Evolutionary conservation across 2,797 vertebrate species (phyloP), one percentile per base, ranked within the genome.

Genomic region (Brachyrhaphis roseni): DNA sequence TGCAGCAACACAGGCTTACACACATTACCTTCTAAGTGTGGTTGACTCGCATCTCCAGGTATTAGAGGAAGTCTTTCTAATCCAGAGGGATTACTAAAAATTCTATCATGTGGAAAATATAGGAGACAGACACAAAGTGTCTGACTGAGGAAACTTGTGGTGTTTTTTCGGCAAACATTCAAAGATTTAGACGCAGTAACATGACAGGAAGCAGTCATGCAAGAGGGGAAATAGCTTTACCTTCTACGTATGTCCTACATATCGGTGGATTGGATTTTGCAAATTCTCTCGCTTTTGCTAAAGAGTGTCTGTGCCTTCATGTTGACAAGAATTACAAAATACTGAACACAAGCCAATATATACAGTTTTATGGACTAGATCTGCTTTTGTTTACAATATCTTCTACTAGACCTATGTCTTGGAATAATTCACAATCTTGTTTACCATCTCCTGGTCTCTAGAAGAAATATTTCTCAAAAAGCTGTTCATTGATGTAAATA

Each of bases 31-130:
- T 77, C 83, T 90, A 92, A 91, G 85, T 90, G 87, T 16, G 82
- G 84, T 91, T 89, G 89, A 91, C 87, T 87, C 86, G 89, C 87
- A 86, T 90, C 87, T 90, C 79, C 85, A 89, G 91, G 88, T 91
- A 90, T 89, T 91, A 89, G 84, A 76, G 78, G 86, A 89, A 90
- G 89, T 88, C 78, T 74, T 80, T 90, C 90, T 93, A 91, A 93
- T 93, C 91, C 82, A 68, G 55, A 77, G 72, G 88, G 91, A 94
- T 94, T 94, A 94, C 88, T 82, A 47, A 84, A 91, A 90, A 89
- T 92, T 92, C 85, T 88, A 88, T 88, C 86, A 76, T 85, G 86
- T 74, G 68, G 87, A 88, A 90, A 87, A 85, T 84, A 78, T 75
- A 74, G 74, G 81, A 88, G 83, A 85, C 82, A 87, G 87, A 87